phyloP scores from a whole-genome alignment of 2,888 invertebrate species.

The Clivina fossor region DNA sequence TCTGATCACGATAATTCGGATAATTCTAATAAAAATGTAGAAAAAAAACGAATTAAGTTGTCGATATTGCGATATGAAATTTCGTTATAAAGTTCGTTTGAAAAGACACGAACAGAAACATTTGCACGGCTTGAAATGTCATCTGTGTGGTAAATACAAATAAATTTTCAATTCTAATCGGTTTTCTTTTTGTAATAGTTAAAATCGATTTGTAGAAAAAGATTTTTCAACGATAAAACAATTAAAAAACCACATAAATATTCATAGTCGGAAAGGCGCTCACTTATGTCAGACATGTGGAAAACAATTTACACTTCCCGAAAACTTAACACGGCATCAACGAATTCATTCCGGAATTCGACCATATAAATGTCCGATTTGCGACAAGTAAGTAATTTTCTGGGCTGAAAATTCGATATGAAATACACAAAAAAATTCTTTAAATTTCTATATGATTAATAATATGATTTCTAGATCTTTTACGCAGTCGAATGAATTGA shows the following conservation, averaged over 20 bases:
- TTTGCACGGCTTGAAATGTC: slow-evolving; percentile 23
- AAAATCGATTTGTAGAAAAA: slow-evolving; percentile 12
- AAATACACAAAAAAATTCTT: too few relatives aligned
- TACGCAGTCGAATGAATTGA: slow-evolving; percentile 34
- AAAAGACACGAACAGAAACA: slow-evolving; percentile 29
- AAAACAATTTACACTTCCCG: slow-evolving; percentile 29
- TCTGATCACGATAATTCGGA: slow-evolving; percentile 13
- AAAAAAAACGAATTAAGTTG: slow-evolving; percentile 16
- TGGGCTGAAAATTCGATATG: slow-evolving; percentile 11
- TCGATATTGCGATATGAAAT: slow-evolving; percentile 28
- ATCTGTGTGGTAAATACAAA: slow-evolving; percentile 23
- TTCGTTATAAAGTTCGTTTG: slow-evolving; percentile 25
- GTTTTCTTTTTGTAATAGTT: not conserved
- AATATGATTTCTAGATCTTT: slow-evolving; percentile 27
- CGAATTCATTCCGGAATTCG: slow-evolving; percentile 29
- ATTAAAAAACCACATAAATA: slow-evolving; percentile 29
- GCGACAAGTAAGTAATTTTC: slow-evolving; percentile 26
- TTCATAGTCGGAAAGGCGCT: slow-evolving; percentile 26
- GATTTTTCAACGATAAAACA: slow-evolving; percentile 28
- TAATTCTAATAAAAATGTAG: slow-evolving; percentile 6
- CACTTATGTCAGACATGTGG: slow-evolving; percentile 33
- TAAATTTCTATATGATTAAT: too few relatives aligned
- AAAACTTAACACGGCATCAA: slow-evolving; percentile 28
- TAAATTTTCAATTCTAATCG: not conserved
- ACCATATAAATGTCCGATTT: slow-evolving; percentile 31